phyloP scores from a whole-genome alignment of 2,797 vertebrate genomes.

The Oryzias sinensis region DNA sequence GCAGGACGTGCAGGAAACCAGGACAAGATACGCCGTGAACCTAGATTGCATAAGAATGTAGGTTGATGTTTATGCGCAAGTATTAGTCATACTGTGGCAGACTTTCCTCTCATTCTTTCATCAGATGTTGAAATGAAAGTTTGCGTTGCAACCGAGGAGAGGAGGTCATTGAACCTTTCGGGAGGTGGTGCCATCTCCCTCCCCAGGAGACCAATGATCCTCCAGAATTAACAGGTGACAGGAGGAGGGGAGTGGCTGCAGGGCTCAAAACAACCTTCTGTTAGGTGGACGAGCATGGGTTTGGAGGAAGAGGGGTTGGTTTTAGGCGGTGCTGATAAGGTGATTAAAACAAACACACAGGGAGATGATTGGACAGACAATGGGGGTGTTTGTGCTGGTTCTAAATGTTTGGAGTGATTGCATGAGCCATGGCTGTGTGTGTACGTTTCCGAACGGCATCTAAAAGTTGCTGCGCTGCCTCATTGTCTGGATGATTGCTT shows the following conservation, averaged over 20 bases:
- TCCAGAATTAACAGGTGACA: constrained; percentile 49
- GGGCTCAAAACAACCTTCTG: constrained; percentile 31
- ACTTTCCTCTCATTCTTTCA: constrained; percentile 8
- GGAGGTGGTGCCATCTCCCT: constrained; percentile 41
- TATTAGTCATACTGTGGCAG: constrained; percentile 5
- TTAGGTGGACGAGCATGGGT: constrained; percentile 33
- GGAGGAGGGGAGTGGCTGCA: constrained; percentile 26
- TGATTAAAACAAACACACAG: constrained; percentile 28
- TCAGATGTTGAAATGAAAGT: constrained; percentile 19
- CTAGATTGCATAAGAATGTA: too few species aligned
- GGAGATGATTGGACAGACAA: constrained; percentile 21
- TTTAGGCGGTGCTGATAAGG: constrained; percentile 37
- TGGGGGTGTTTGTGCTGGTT: constrained; percentile 7
- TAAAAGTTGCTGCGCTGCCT: constrained; percentile 17
- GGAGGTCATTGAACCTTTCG: constrained; percentile 52
- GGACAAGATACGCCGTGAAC: too few species aligned
- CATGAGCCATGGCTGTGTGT: constrained; percentile 6
- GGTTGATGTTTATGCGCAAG: too few species aligned
- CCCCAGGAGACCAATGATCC: constrained; percentile 58
- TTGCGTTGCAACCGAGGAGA: constrained; percentile 8
- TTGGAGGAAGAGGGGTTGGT: constrained; percentile 16
- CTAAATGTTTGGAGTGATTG: constrained; percentile 24
- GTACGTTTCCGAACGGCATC: constrained; percentile 9
- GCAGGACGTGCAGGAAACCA: neutral
- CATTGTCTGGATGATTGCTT: constrained; percentile 13